Conservation (phyloP, 2,113 vertebrate species). For the Misgurnus anguillicaudatus region DNA sequence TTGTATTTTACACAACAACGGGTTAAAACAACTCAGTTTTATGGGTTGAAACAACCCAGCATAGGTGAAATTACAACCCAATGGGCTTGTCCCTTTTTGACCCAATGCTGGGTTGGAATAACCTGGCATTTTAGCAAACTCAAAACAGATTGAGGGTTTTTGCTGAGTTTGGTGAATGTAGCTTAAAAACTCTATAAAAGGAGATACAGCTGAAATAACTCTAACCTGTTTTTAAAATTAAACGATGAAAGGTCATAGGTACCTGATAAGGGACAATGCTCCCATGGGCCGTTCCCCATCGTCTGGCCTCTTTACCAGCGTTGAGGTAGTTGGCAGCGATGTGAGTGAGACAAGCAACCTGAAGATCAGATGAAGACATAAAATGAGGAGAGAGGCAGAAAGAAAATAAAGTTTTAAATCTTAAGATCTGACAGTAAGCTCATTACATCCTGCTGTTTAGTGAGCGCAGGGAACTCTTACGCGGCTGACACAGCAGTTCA, state of each 20-base stretch:
- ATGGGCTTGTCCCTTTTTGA: too few relatives aligned
- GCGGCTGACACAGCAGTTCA: background rate
- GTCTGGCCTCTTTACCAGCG: constrained; percentile 73
- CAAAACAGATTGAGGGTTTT: too few relatives aligned
- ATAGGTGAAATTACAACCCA: too few relatives aligned
- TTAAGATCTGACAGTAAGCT: constrained; percentile 13
- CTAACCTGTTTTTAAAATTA: too few relatives aligned
- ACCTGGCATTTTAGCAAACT: too few relatives aligned
- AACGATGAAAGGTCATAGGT: background rate
- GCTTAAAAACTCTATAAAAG: too few relatives aligned
- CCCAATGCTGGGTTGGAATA: too few relatives aligned
- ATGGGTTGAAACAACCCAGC: too few relatives aligned
- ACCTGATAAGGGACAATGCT: constrained; percentile 90
- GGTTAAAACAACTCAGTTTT: too few relatives aligned
- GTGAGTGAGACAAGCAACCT: constrained; percentile 87
- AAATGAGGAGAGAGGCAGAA: background rate
- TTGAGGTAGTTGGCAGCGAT: constrained; percentile 86
- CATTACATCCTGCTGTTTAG: constrained; percentile 25
- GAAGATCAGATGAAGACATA: constrained; percentile 22
- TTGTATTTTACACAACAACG: too few relatives aligned
- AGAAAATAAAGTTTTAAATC: constrained; percentile 26
- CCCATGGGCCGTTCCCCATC: constrained; percentile 85
- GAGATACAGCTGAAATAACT: too few relatives aligned
- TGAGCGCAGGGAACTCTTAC: background rate
- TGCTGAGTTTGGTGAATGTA: too few relatives aligned